Evolutionary conservation across 2,797 vertebrate species (phyloP).

Genomic region (Tamandua tetradactyla): DNA sequence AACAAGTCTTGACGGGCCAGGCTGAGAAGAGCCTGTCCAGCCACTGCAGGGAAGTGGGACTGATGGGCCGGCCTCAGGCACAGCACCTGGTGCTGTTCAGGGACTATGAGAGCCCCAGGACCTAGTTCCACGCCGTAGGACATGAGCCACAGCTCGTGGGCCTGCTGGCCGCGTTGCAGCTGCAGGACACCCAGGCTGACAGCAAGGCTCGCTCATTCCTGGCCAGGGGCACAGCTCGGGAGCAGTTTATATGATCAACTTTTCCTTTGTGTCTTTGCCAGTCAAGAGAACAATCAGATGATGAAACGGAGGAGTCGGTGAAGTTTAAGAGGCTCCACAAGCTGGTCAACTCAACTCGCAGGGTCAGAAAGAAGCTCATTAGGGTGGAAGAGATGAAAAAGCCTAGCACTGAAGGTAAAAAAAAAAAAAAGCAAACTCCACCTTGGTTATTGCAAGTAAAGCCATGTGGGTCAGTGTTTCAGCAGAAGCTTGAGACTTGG

Average conservation of each 20-base stretch:
- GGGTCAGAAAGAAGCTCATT: slow-evolving; percentile 97
- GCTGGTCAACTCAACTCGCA: slow-evolving; percentile 97
- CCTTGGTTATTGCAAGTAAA: slow-evolving; percentile 49
- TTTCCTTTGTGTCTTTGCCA: slow-evolving; percentile 87
- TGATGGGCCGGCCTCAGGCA: too few relatives aligned
- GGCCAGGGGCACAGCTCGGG: slow-evolving; percentile 50
- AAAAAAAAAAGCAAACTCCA: rapidly evolving
- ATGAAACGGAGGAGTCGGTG: slow-evolving; percentile 96
- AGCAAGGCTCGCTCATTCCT: slow-evolving; percentile 61
- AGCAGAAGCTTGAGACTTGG: neutral
- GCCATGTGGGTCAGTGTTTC: neutral
- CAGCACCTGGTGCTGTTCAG: too few relatives aligned
- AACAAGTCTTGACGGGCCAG: too few relatives aligned
- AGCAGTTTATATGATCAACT: slow-evolving; percentile 77
- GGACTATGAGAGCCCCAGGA: too few relatives aligned
- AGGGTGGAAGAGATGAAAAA: slow-evolving; percentile 98
- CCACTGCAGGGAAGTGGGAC: too few relatives aligned
- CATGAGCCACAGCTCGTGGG: too few relatives aligned
- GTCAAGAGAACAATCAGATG: slow-evolving; percentile 98
- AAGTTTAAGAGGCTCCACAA: slow-evolving; percentile 99
- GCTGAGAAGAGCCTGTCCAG: too few relatives aligned
- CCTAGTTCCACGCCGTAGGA: too few relatives aligned
- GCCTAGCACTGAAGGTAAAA: slow-evolving; percentile 93
- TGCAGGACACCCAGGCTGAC: slow-evolving; percentile 20
- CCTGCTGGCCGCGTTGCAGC: neutral